Conservation (phyloP, 2,113 vertebrate genomes). For the Corydoras sp. region DNA sequence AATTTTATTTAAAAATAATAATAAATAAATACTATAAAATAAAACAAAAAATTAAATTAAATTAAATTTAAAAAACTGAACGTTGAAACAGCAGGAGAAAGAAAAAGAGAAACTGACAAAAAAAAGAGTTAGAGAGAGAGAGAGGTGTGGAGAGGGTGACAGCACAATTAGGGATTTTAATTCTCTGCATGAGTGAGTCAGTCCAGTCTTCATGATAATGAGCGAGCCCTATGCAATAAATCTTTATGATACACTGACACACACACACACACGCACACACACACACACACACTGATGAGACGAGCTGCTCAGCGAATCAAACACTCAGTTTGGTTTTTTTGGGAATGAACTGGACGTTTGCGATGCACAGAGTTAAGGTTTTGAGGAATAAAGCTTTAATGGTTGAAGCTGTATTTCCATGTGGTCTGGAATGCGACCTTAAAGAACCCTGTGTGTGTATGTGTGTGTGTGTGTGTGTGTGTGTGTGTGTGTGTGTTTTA, state of each 20-base stretch:
- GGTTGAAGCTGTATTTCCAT: background rate
- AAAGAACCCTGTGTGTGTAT: background rate
- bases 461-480: too few relatives aligned
- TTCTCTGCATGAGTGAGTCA: conserved; percentile 98
- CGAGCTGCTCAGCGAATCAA: background rate
- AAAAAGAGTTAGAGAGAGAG: conserved; percentile 18
- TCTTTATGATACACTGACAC: conserved; percentile 86
- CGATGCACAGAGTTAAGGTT: background rate
- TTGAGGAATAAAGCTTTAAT: background rate
- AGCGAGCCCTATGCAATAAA: conserved; percentile 85
- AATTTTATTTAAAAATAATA: too few relatives aligned
- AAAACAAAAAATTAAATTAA: too few relatives aligned
- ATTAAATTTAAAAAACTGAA: too few relatives aligned
- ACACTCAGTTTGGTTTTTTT: too few relatives aligned
- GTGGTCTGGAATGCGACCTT: background rate
- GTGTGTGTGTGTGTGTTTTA: too few relatives aligned
- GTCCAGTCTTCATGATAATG: conserved; percentile 96
- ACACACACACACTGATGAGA: conserved; percentile 19
- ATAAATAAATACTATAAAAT: too few relatives aligned
- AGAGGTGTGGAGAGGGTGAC: conserved; percentile 70
- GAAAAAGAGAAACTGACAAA: conserved; percentile 25
- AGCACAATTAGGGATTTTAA: conserved; percentile 98
- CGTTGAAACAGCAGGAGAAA: background rate
- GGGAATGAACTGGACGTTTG: too few relatives aligned
- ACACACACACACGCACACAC: conserved; percentile 36